Percentiles rank a stretch among this genome's conserved stretches.
Conservation (phyloP, 2,113 vertebrate genomes). For the Pachyramphus minor region DNA sequence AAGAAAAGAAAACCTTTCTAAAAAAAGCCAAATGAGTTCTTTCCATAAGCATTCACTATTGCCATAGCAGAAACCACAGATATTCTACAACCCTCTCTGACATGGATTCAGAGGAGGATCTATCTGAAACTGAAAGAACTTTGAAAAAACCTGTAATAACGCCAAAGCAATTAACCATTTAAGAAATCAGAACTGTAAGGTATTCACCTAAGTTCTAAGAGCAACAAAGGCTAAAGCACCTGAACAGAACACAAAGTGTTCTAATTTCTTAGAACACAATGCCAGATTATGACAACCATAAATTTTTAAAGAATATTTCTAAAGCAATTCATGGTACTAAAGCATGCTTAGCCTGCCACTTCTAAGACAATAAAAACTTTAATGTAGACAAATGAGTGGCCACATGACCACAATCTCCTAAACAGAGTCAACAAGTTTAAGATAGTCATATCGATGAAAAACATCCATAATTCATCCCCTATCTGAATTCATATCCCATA, state of each 20-base stretch:
- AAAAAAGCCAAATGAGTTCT: neutral
- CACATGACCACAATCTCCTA: neutral
- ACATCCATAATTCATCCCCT: neutral
- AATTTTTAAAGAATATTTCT: neutral
- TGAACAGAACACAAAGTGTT: neutral
- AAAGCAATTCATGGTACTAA: neutral
- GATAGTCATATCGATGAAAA: neutral
- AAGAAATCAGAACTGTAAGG: neutral
- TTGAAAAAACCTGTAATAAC: neutral
- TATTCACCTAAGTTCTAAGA: neutral
- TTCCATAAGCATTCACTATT: neutral
- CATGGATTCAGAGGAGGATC: neutral
- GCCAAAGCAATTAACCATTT: neutral
- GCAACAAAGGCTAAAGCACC: neutral
- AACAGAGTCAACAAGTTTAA: neutral
- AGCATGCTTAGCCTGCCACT: neutral
- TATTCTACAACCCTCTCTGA: neutral
- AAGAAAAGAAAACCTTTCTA: neutral
- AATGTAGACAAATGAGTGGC: neutral
- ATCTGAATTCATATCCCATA: neutral
- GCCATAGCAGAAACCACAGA: neutral
- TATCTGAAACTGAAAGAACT: neutral
- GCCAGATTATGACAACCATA: neutral
- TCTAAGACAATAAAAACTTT: neutral
- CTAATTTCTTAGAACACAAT: neutral